Evolutionary conservation across 2,797 vertebrate species (phyloP).

Genomic region (Chelidonichthys spinosus): DNA sequence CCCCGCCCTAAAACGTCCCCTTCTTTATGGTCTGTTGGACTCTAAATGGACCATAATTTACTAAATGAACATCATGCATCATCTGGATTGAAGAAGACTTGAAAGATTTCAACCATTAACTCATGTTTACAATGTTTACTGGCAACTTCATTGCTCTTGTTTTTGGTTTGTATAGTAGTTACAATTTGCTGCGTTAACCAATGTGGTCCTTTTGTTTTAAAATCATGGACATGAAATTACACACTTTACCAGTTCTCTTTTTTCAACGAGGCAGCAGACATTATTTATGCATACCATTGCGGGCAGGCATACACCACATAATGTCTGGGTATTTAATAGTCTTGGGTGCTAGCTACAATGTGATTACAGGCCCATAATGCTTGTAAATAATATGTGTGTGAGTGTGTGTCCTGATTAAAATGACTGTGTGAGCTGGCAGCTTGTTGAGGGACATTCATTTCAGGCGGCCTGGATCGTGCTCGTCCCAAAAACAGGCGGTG

Average conservation of each 20-base stretch:
- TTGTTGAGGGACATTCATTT: conserved; percentile 63
- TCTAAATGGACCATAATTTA: background rate
- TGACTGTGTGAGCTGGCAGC: conserved; percentile 64
- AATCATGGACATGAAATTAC: background rate
- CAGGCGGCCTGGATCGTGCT: conserved; percentile 29
- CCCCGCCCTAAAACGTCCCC: background rate
- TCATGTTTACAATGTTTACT: background rate
- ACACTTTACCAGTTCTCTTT: background rate
- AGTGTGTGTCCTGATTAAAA: conserved; percentile 57
- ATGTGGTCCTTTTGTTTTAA: background rate
- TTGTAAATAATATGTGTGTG: conserved; percentile 54
- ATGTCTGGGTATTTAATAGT: conserved; percentile 58
- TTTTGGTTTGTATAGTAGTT: no score
- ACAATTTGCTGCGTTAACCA: background rate
- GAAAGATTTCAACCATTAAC: background rate
- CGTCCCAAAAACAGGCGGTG: conserved; percentile 67
- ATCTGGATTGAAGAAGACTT: background rate
- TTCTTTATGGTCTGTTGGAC: background rate
- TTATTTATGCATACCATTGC: conserved; percentile 24
- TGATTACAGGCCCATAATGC: conserved; percentile 62
- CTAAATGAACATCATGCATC: background rate
- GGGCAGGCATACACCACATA: conserved; percentile 41
- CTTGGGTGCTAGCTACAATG: conserved; percentile 52
- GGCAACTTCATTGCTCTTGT: background rate
- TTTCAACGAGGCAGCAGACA: conserved; percentile 25